A percentile compares a stretch with the other conserved stretches of the same genome.
Evolutionary conservation across 2,113 vertebrate genomes (phyloP).

Genomic region (Anhinga anhinga): DNA sequence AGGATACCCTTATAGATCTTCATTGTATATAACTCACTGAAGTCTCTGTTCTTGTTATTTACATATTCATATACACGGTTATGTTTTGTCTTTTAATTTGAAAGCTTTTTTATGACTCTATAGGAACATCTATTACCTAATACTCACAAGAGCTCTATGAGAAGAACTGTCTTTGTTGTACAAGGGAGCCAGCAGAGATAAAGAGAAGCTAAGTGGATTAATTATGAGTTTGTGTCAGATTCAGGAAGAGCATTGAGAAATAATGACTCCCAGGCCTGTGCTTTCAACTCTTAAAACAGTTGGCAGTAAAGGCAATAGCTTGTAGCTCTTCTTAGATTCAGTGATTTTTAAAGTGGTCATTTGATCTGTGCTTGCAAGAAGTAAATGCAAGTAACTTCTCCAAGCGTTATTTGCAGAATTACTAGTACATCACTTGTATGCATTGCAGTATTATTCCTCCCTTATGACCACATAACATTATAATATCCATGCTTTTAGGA

Average conservation of each 20-base stretch:
- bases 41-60: background rate
- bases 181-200: background rate
- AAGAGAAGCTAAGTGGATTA: constrained; percentile 42
- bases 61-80: fast-evolving
- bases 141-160: background rate
- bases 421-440: background rate
- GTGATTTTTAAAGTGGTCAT: background rate
- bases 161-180: background rate
- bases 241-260: background rate
- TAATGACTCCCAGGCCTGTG: background rate
- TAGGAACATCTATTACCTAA: background rate
- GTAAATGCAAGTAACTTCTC: background rate
- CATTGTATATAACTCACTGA: background rate
- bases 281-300: background rate
- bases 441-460: background rate
- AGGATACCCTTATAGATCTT: background rate
- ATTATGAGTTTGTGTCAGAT: constrained; percentile 33
- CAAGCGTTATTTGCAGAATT: background rate
- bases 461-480: background rate
- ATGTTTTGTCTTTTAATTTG: background rate
- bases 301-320: background rate
- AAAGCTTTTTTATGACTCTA: background rate
- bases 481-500: background rate
- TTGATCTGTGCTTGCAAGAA: background rate
- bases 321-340: background rate